Conservation (phyloP, 2,797 vertebrate genomes). For the Uromys caudimaculatus region DNA sequence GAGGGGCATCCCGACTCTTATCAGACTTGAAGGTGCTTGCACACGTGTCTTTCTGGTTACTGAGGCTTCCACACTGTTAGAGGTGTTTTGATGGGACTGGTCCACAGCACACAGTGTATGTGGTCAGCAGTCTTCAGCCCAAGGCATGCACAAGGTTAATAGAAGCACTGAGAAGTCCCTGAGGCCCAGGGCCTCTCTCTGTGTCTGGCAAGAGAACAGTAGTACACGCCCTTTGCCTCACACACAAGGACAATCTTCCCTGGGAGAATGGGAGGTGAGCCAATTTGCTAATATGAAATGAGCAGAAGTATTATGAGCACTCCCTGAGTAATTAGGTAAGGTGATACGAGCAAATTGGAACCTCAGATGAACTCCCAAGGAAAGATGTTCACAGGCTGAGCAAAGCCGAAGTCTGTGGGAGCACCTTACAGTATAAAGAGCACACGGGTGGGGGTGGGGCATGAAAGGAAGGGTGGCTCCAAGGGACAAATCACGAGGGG, state of each 20-base stretch:
- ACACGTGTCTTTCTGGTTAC: fast-evolving
- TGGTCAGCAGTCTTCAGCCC: not conserved
- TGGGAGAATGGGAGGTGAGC: not conserved
- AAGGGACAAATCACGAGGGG: not conserved
- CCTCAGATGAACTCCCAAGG: conserved; percentile 19
- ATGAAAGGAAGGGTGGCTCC: not conserved
- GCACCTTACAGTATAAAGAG: not conserved
- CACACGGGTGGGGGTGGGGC: too few species aligned
- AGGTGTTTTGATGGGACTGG: not conserved
- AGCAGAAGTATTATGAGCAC: not conserved
- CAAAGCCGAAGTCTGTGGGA: not conserved
- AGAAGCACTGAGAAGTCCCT: not conserved
- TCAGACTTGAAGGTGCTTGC: fast-evolving
- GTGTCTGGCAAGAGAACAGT: not conserved
- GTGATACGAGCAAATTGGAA: not conserved
- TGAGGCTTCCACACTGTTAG: too few species aligned
- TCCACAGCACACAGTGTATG: not conserved
- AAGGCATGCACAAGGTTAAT: not conserved
- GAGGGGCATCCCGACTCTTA: not conserved
- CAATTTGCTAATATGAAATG: not conserved
- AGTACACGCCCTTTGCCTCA: not conserved
- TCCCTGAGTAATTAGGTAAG: not conserved
- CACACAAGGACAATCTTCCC: not conserved
- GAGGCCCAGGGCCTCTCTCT: not conserved
- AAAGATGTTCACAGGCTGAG: not conserved